Evolutionary conservation across 2,113 vertebrate species (phyloP).

Genomic region (Charadrius vociferus): DNA sequence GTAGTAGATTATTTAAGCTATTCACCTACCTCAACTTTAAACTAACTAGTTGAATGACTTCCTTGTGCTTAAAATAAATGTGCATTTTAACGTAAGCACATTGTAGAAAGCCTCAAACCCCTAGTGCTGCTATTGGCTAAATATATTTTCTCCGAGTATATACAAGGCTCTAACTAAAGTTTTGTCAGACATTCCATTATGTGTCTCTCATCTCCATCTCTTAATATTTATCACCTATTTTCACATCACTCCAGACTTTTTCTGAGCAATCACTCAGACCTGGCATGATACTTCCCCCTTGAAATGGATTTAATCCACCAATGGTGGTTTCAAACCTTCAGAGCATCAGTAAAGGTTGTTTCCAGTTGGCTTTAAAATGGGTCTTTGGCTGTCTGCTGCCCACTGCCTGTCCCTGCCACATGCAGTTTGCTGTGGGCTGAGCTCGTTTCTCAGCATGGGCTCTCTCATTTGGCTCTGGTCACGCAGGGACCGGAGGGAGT

Average conservation of each 20-base stretch:
- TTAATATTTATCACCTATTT: constrained; percentile 60
- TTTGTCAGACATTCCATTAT: constrained; percentile 52
- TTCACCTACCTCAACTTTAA: constrained; percentile 17
- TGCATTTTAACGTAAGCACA: constrained; percentile 41
- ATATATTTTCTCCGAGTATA: constrained; percentile 41
- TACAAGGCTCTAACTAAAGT: constrained; percentile 43
- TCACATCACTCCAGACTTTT: neutral
- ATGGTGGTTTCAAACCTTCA: neutral
- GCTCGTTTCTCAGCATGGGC: fast-evolving
- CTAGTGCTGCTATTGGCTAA: neutral
- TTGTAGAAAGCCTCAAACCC: constrained; percentile 12
- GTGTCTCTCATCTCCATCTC: neutral
- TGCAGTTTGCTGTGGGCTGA: neutral
- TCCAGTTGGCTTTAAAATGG: neutral
- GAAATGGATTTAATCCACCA: neutral
- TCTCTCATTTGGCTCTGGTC: neutral
- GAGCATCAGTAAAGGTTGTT: neutral
- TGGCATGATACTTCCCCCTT: neutral
- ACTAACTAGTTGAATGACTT: constrained; percentile 11
- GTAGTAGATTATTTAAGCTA: neutral
- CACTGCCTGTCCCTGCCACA: fast-evolving
- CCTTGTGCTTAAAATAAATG: constrained; percentile 42
- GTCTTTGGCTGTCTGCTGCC: neutral
- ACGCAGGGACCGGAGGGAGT: neutral
- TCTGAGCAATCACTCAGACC: neutral